Base-by-base conservation (phyloP, 2,888 invertebrate genomes). In the Amphiduros pacificus region DNA sequence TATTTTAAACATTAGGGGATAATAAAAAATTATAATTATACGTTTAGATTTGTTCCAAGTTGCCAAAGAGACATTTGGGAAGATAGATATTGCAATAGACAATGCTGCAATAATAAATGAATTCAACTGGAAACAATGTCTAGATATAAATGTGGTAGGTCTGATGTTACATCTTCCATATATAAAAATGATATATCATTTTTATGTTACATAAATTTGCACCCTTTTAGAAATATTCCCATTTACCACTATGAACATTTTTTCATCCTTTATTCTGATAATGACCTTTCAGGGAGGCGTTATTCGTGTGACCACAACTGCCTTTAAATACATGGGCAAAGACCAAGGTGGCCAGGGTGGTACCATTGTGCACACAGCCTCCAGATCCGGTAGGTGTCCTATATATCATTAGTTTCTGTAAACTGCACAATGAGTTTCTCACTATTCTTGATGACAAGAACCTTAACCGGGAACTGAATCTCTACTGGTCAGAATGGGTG, bases 271-370 rank as follows among this genome's bases (percentile, higher is more conserved):
- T 11, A 9, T 11, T 11, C 11, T 17, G 17, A 36, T 36, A 36
- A 11, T 17, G 11, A 36, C 17, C n/a, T 53, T 55, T 11, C 74
- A 72, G 78, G 64, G 72, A 75, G 91, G 91, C 2, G 88, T 90
- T 6, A 90, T 91, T 66, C 87, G 74, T 3, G 72, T 73, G 2
- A 72, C 72, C 1, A 55, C 67, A 52, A 83, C 91, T 44, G 91
- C 90, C 2, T 87, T 91, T 77, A 87, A 90, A 60, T 89, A 89
- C 79, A 86, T 92, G 86, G 89, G 90, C 27, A 88, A 88, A 71
- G 90, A 91, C 79, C 87, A 89, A 71, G 90, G 90, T 20, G 90
- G 90, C 0, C 78, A 81, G 40, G 89, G 89, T 11, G 91, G 91
- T n/a, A 86, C 87, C 51, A 89, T 92, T 59, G 85, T 92, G 51